A percentile compares a stretch with the other conserved stretches of the same genome.
These are phyloP conservation scores for Drosophila anomalipes DNA, from an alignment of 2,888 invertebrate genomes.

Conservation along the genomic window DNA sequence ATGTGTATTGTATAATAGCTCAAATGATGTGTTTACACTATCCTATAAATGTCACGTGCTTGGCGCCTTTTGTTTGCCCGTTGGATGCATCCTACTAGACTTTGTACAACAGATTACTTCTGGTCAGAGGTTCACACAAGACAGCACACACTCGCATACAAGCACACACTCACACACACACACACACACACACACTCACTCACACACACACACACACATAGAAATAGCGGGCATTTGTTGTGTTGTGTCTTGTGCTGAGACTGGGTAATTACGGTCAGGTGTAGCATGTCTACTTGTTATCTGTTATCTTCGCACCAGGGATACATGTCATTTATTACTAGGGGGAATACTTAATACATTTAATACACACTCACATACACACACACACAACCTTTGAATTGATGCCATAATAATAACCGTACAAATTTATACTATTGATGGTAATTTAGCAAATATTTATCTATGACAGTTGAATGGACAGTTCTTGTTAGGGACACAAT, in stretches of 20 bases:
- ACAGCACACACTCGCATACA: constrained; percentile 10
- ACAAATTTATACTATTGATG: constrained; percentile 8
- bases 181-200: neutral
- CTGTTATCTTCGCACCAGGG: constrained; percentile 64
- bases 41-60: constrained; percentile 81
- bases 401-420: neutral
- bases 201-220: neutral
- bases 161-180: constrained; percentile 10
- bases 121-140: constrained; percentile 34
- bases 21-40: constrained; percentile 82
- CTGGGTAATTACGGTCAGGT: constrained; percentile 71
- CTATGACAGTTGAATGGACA: constrained; percentile 18
- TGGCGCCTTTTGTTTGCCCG: constrained; percentile 71
- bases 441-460: constrained; percentile 37
- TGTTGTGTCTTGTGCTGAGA: constrained; percentile 3
- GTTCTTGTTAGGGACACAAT: neutral
- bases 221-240: constrained; percentile 8
- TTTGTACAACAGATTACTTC: constrained; percentile 72
- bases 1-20: constrained; percentile 74
- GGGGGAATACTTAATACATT: constrained; percentile 20
- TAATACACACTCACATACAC: neutral
- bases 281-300: constrained; percentile 61
- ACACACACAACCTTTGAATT: constrained; percentile 1
- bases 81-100: constrained; percentile 56
- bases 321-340: constrained; percentile 53